phyloP scores from a whole-genome alignment of 2,888 invertebrate species.

The Andricus quercusramuli region DNA sequence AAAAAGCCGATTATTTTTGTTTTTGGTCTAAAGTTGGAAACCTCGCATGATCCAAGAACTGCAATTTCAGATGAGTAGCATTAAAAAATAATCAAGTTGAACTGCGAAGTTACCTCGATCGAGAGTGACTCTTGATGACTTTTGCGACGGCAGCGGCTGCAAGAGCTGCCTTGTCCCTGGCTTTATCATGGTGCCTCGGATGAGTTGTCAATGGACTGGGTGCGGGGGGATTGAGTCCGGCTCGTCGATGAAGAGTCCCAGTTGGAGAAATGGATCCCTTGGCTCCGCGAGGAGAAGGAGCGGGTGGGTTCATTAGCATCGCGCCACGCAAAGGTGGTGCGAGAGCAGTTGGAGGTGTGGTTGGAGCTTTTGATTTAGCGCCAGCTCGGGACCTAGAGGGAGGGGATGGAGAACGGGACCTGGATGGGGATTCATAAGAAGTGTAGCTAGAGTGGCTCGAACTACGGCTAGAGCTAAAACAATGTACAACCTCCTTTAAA shows the following conservation, averaged over 20 bases:
- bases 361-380: constrained; percentile 71
- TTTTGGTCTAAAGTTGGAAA: not conserved
- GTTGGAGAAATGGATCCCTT: constrained; percentile 75
- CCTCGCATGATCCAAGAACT: not conserved
- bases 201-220: constrained; percentile 72
- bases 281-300: constrained; percentile 82
- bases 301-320: constrained; percentile 88
- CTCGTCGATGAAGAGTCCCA: constrained; percentile 74
- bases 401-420: constrained; percentile 79
- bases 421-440: constrained; percentile 79
- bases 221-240: constrained; percentile 75
- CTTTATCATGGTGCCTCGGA: constrained; percentile 71
- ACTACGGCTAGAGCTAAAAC: constrained; percentile 79
- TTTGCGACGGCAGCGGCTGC: constrained; percentile 76
- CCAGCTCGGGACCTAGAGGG: constrained; percentile 77
- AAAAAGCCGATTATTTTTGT: too few species aligned
- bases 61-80: too few species aligned
- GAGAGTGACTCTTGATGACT: constrained; percentile 75
- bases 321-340: constrained; percentile 81
- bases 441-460: constrained; percentile 79
- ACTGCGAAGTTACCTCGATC: constrained; percentile 69
- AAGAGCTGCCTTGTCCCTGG: constrained; percentile 72
- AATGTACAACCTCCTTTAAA: constrained; percentile 54
- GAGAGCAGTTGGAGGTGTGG: constrained; percentile 71
- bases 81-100: too few species aligned